These are phyloP conservation scores for Sebastes oblongus DNA, from an alignment of 2,797 vertebrate genomes.

Conservation along the genomic window DNA sequence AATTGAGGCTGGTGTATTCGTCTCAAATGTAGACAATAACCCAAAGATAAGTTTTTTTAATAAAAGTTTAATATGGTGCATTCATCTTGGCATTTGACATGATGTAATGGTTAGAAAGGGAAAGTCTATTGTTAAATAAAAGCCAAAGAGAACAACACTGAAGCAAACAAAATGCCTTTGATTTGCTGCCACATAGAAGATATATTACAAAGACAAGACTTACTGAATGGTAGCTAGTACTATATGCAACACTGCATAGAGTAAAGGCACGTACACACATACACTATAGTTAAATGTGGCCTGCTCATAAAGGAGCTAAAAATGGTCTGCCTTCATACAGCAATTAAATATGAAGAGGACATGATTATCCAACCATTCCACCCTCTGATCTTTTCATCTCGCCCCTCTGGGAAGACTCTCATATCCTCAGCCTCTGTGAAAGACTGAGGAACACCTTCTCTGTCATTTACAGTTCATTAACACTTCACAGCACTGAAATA, in stretches of 20 bases:
- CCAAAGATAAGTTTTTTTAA: background rate
- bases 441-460: slow-evolving; percentile 8
- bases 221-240: background rate
- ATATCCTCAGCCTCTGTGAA: background rate
- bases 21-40: background rate
- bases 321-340: slow-evolving; percentile 12
- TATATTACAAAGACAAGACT: background rate
- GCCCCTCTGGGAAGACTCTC: background rate
- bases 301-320: slow-evolving; percentile 20
- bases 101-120: background rate
- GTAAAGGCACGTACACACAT: background rate
- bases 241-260: background rate
- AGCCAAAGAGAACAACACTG: background rate
- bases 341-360: slow-evolving; percentile 54
- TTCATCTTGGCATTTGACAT: background rate
- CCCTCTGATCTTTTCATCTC: slow-evolving; percentile 2
- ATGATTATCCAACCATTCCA: slow-evolving; percentile 33
- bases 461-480: slow-evolving; percentile 39
- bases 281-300: background rate
- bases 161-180: background rate
- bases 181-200: background rate
- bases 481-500: slow-evolving; percentile 5
- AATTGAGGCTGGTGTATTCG: background rate
- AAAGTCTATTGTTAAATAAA: background rate
- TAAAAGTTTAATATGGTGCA: background rate